A percentile compares a stretch with the other conserved stretches of the same genome.
Conservation (phyloP, 1,140 invertebrate genomes). For the Polypedilum pembai region DNA sequence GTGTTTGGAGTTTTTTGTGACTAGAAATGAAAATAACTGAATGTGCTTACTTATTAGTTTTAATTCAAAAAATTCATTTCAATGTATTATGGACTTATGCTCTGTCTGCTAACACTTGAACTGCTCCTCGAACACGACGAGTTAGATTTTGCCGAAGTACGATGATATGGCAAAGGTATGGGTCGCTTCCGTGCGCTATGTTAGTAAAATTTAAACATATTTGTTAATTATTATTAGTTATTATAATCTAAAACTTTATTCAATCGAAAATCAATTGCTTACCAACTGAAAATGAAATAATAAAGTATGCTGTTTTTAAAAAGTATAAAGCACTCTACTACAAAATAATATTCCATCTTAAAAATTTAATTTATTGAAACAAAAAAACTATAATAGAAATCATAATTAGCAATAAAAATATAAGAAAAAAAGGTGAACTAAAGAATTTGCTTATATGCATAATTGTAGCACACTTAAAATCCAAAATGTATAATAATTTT, state of each 20-base stretch:
- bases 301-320: too few species aligned
- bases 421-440: slow-evolving; percentile 29
- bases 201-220: slow-evolving; percentile 29
- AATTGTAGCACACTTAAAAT: slow-evolving; percentile 33
- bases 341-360: background rate
- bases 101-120: slow-evolving; percentile 45
- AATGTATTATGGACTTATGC: slow-evolving; percentile 29
- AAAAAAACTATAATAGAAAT: background rate
- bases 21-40: slow-evolving; percentile 8
- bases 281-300: background rate
- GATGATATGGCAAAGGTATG: slow-evolving; percentile 68
- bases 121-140: slow-evolving; percentile 59
- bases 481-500: slow-evolving; percentile 25
- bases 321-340: too few species aligned
- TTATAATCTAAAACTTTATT: background rate
- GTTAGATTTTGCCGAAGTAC: slow-evolving; percentile 63
- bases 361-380: background rate
- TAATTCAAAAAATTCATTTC: background rate
- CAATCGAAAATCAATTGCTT: background rate
- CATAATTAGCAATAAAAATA: slow-evolving; percentile 30
- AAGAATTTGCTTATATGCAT: slow-evolving; percentile 22
- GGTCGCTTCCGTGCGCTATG: slow-evolving; percentile 79
- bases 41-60: background rate
- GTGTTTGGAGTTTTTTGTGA: background rate
- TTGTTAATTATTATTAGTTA: background rate